Evolutionary conservation across 2,113 vertebrate species (phyloP), one percentile per base, ranked within the genome.

Genomic region (Ophiodon elongatus): DNA sequence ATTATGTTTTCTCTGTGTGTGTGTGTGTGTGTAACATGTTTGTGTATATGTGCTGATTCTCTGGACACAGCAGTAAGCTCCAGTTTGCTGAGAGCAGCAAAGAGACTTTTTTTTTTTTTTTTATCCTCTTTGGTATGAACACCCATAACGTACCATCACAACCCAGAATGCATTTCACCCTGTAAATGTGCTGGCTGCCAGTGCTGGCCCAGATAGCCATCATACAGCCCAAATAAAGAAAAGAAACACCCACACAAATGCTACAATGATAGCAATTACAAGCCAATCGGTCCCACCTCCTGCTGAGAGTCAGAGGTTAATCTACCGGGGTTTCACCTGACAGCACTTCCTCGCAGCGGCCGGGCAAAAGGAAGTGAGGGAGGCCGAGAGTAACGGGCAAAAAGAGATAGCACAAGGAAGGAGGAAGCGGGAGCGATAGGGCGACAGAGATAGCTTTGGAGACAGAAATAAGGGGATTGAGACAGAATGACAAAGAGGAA

Each of bases 251-350:
- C 85, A 82, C 83, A 85, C 79, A 63, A 60, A 77, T 10, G 19
- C 71, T 11, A 41, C 71, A 73, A 62, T 85, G 85, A 89, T 80
- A 54, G 88, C 89, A 86, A 90, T 88, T 89, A 86, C 88, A 89
- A 92, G 67, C 83, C 86, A 88, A 90, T 91, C 63, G 39, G 88
- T 90, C 50, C 39, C 57, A 73, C 80, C 88, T 90, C 87, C 87
- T 37, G 71, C 84, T 60, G 82, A 41, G 84, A 88, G 89, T 93
- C 86, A 83, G 65, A 90, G 91, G 89, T 88, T 91, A 93, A 93
- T 92, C 87, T 93, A 68, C 21, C 73, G 7, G 54, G 60, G 76
- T 88, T 85, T 88, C 83, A 86, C 85, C 89, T 88, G 89, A 84
- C 88, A 85, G 85, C 69, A 31, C 82, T 85, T 88, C 84, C 52